Base-by-base conservation (phyloP, 2,113 vertebrate genomes). In the Sander vitreus region DNA sequence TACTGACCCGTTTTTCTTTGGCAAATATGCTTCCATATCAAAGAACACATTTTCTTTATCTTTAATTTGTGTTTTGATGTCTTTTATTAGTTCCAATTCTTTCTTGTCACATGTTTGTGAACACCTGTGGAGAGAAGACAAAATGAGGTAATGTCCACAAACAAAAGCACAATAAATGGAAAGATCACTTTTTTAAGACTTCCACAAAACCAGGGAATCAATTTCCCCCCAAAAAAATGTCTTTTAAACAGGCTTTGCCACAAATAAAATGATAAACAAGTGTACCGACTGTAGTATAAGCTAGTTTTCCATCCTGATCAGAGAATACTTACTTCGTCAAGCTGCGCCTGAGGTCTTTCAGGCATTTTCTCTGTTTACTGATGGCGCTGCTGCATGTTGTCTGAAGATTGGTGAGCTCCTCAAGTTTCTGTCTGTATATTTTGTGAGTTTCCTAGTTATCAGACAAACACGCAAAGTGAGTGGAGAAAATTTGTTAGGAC, bases 1-100 rank as follows among this genome's bases (percentile, higher is more conserved):
- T 18, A 93, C 96, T 0, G 89, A 99, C 98, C 98, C 97, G 0
- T 99, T 99, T 88, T 94, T 99, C 95, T 99, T 99, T n/a, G 98
- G 98, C 91, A 99, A 94, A 92, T 99, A 99, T 23, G 98, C 97
- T 89, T 99, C 98, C 98, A 99, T 99, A 88, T 99, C 97, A 27
- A 99, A 99, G 95, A 99, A 99, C 36, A 95, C 79, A 87, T 97
- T 96, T 79, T 97, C 97, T 71, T 96, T 96, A 21, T 99, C 98
- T 95, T 98, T 99, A 87, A 99, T 97, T 91, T 95, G 96, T 50
- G 88, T 65, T 23, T 94, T 94, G 80, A 99, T 95, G 87, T 97
- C 95, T 51, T 95, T 93, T 50, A 98, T 83, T 18, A 96, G 85
- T 51, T 95, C 93, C 1, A 87, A 83, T 64, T 98, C 97, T 65